Evolutionary conservation across 2,888 invertebrate genomes (phyloP).

Genomic region (Epirrita christyi): DNA sequence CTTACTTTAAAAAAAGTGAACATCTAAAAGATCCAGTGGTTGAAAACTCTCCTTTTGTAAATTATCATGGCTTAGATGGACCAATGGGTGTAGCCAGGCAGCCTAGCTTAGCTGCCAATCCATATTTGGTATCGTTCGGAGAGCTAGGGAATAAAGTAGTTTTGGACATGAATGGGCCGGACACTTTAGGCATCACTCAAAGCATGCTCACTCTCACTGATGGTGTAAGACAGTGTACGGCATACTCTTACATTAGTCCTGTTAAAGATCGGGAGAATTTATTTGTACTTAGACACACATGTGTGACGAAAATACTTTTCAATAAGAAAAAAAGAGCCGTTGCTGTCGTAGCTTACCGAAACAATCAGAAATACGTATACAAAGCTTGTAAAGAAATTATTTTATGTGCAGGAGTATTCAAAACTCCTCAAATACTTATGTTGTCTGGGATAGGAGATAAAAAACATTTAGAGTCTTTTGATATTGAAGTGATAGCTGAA

Average conservation of each 20-base stretch:
- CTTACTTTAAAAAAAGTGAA: slow-evolving; percentile 56
- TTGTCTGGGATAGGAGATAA: slow-evolving; percentile 75
- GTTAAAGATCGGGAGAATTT: slow-evolving; percentile 55
- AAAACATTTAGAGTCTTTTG: slow-evolving; percentile 53
- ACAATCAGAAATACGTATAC: slow-evolving; percentile 45
- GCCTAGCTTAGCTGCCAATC: slow-evolving; percentile 32
- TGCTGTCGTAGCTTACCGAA: slow-evolving; percentile 52
- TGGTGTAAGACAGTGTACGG: slow-evolving; percentile 75
- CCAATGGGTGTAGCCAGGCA: slow-evolving; percentile 61
- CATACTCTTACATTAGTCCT: slow-evolving; percentile 71
- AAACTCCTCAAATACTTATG: slow-evolving; percentile 73
- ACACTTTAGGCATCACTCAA: slow-evolving; percentile 67
- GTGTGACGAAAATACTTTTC: slow-evolving; percentile 75
- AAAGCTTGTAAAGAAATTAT: slow-evolving; percentile 71
- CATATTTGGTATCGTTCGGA: slow-evolving; percentile 59
- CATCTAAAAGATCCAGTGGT: slow-evolving; percentile 42
- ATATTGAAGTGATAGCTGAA: slow-evolving; percentile 64
- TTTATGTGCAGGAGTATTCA: slow-evolving; percentile 68
- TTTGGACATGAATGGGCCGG: slow-evolving; percentile 32
- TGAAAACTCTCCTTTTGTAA: slow-evolving; percentile 33
- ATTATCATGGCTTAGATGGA: slow-evolving; percentile 63
- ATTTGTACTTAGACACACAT: slow-evolving; percentile 65
- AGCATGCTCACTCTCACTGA: slow-evolving; percentile 68
- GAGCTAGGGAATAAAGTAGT: slow-evolving; percentile 64
- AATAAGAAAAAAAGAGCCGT: slow-evolving; percentile 58